These are phyloP conservation scores for Gasteruption jaculator DNA, from an alignment of 2,888 invertebrate genomes.

Conservation along the genomic window DNA sequence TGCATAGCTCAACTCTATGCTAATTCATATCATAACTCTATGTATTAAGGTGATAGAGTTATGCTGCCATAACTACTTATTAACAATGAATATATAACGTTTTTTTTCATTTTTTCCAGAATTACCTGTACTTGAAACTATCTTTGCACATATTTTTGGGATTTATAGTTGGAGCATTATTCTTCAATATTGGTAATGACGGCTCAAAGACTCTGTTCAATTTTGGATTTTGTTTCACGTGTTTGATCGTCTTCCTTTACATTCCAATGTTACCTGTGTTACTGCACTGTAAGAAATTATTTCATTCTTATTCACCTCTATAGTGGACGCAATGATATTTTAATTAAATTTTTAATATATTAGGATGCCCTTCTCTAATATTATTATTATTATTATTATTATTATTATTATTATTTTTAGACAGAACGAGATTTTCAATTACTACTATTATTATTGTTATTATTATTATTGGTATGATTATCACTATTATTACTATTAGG, in stretches of 20 bases:
- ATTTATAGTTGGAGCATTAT: conserved; percentile 66
- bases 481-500: too few relatives aligned
- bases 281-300: conserved; percentile 72
- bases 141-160: conserved; percentile 66
- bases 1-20: too few relatives aligned
- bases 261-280: conserved; percentile 79
- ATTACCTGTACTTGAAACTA: conserved; percentile 67
- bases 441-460: too few relatives aligned
- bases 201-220: conserved; percentile 79
- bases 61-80: conserved; percentile 1
- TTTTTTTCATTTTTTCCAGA: conserved; percentile 53
- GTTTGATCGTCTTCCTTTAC: conserved; percentile 74
- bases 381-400: conserved; percentile 2
- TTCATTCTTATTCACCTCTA: too few relatives aligned
- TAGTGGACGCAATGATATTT: background rate
- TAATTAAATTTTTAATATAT: too few relatives aligned
- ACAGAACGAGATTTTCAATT: too few relatives aligned
- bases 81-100: conserved; percentile 5
- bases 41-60: too few relatives aligned
- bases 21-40: too few relatives aligned
- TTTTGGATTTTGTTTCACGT: conserved; percentile 79
- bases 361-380: too few relatives aligned
- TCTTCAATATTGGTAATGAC: conserved; percentile 71
- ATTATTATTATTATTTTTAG: background rate
- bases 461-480: too few relatives aligned